A percentile compares a stretch with the other conserved stretches of the same genome.
Evolutionary conservation across 2,888 invertebrate species (phyloP).

Genomic region (Pasiphila rectangulata): DNA sequence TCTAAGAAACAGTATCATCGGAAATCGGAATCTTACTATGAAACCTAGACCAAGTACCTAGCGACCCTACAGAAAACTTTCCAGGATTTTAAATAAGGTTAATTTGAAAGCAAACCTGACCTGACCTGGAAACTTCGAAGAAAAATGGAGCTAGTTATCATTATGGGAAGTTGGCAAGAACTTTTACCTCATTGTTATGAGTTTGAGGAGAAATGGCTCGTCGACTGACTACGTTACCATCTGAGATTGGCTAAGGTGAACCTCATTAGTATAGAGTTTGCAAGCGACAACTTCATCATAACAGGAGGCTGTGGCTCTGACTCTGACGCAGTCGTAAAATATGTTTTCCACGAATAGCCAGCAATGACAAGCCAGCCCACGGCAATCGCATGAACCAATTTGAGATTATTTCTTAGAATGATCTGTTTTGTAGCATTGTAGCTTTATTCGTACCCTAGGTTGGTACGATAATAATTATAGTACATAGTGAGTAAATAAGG

Average conservation of each 20-base stretch:
- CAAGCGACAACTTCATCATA: slow-evolving; percentile 6
- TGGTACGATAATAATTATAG: not conserved
- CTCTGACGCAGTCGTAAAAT: slow-evolving; percentile 20
- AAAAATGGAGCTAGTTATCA: slow-evolving; percentile 21
- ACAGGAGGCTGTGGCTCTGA: slow-evolving; percentile 17
- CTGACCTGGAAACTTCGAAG: slow-evolving; percentile 19
- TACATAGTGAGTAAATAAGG: not conserved
- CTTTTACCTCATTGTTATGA: slow-evolving; percentile 24
- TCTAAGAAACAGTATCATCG: slow-evolving; percentile 10
- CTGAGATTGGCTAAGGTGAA: not conserved
- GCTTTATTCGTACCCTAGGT: not conserved
- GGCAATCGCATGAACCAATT: slow-evolving; percentile 7
- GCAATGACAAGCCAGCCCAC: slow-evolving; percentile 10
- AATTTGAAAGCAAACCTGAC: slow-evolving; percentile 25
- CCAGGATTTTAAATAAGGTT: slow-evolving; percentile 21
- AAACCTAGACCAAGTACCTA: slow-evolving; percentile 21
- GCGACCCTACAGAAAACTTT: slow-evolving; percentile 18
- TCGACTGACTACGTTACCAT: slow-evolving; percentile 2
- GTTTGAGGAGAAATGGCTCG: slow-evolving; percentile 9
- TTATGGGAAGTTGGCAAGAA: slow-evolving; percentile 17
- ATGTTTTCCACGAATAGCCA: slow-evolving; percentile 27
- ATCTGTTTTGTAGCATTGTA: not conserved
- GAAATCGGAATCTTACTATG: slow-evolving; percentile 9
- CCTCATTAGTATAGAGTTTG: slow-evolving; percentile 5
- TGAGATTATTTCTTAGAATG: slow-evolving; percentile 13